phyloP scores from a whole-genome alignment of 2,113 vertebrate genomes.

The Cygnus atratus region DNA sequence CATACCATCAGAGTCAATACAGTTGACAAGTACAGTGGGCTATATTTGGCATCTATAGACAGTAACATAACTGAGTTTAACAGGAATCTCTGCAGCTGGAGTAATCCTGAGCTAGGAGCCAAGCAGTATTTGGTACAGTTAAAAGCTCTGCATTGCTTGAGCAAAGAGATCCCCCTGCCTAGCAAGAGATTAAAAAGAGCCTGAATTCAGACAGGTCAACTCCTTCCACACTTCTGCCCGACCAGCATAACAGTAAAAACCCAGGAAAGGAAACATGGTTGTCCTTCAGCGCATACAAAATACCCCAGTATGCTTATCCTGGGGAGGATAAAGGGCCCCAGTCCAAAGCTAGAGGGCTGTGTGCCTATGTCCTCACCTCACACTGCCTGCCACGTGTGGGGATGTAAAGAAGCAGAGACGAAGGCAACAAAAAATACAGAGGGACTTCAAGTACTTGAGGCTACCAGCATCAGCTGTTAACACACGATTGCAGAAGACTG shows the following conservation, averaged over 20 bases:
- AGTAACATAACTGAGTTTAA: not conserved
- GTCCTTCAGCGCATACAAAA: not conserved
- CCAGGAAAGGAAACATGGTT: not conserved
- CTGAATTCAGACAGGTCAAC: not conserved
- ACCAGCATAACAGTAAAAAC: not conserved
- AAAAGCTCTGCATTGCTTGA: not conserved
- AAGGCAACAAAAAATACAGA: not conserved
- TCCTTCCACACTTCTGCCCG: not conserved
- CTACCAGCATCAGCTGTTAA: constrained; percentile 1
- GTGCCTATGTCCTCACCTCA: not conserved
- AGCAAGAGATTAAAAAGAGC: not conserved
- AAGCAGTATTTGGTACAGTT: not conserved
- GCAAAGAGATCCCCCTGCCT: not conserved
- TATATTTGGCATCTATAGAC: not conserved
- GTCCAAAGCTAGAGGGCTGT: not conserved
- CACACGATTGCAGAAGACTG: not conserved
- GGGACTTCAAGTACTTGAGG: not conserved
- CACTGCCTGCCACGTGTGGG: fast-evolving
- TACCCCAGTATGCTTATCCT: not conserved
- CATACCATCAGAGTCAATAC: not conserved
- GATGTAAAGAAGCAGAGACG: not conserved
- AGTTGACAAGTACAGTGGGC: not conserved
- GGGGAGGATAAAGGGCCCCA: not conserved
- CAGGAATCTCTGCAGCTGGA: not conserved
- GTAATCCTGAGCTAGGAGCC: not conserved